phyloP scores from a whole-genome alignment of 2,113 vertebrate species.

The Erinaceus europaeus region DNA sequence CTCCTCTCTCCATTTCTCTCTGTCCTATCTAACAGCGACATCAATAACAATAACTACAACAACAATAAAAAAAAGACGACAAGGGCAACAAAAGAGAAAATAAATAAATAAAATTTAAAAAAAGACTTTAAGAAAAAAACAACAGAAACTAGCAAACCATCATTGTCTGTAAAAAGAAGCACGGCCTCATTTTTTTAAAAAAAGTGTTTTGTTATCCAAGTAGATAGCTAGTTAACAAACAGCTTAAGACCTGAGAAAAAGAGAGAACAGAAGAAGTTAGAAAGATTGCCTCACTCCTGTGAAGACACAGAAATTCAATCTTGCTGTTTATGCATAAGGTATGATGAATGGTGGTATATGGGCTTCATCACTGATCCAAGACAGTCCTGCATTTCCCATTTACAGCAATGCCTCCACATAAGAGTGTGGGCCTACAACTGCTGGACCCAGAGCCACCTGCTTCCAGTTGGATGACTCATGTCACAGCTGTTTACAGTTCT shows the following conservation, averaged over 20 bases:
- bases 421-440: not conserved
- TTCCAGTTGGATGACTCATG: not conserved
- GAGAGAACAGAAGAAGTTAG: not conserved
- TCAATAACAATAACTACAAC: too few species aligned
- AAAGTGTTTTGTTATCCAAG: not conserved
- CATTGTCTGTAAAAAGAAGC: not conserved
- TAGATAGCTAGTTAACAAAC: not conserved
- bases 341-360: fast-evolving
- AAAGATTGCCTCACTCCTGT: not conserved
- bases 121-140: too few species aligned
- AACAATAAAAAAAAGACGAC: too few species aligned
- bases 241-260: not conserved
- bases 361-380: not conserved
- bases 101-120: too few species aligned
- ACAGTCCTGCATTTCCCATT: not conserved
- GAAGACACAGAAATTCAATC: not conserved
- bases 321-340: not conserved
- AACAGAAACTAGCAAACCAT: not conserved
- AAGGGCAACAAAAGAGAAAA: too few species aligned
- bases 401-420: too few species aligned
- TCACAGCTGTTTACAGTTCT: not conserved
- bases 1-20: too few species aligned
- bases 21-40: too few species aligned
- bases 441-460: not conserved
- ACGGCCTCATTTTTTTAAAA: not conserved